Evolutionary conservation across 1,140 invertebrate species (phyloP), one percentile per base, ranked within the genome.

Genomic region (Lasaia peninsularis): DNA sequence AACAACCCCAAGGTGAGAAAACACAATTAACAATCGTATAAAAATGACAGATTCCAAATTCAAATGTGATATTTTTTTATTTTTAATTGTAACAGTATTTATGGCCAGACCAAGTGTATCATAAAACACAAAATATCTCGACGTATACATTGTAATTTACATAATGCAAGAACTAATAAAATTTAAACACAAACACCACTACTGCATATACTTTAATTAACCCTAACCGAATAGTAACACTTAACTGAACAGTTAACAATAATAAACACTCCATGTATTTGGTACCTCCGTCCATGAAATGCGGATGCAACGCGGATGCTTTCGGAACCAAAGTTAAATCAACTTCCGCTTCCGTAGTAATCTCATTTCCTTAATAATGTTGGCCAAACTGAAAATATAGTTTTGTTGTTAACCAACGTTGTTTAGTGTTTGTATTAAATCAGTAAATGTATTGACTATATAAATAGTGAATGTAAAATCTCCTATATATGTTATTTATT

Each of bases 291-390:
- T 64, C 56, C 49, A 44, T 62, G 73, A 72, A 77, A 67, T 63
- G 34, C 64, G 71, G 74, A 75, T 73, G 73, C 69, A 60, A 48
- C 55, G 65, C 65, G 68, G 65, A 72, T 69, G 65, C 71, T 68
- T 58, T 55, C 63, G 58, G 69, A 69, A 70, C 64, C 65, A 59
- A 78, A 85, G 69, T 81, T 80, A 80, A 75, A 78, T 73, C 77
- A 79, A 81, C 81, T 82, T 85, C 78, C 79, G 73, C 60, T 72
- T 71, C 68, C 71, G 70, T 58, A 72, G 66, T 82, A 78, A 82
- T 80, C 70, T 63, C 65, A 81, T 85, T 85, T 80, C 78, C 78
- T 80, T 78, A 71, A 73, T 76, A 72, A 72, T 69, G 62, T 60
- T 67, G 64, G 53, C 61, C 62, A 56, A 62, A 67, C 62, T 66